Evolutionary conservation across 2,113 vertebrate genomes (phyloP).

Genomic region (Elgaria multicarinata): DNA sequence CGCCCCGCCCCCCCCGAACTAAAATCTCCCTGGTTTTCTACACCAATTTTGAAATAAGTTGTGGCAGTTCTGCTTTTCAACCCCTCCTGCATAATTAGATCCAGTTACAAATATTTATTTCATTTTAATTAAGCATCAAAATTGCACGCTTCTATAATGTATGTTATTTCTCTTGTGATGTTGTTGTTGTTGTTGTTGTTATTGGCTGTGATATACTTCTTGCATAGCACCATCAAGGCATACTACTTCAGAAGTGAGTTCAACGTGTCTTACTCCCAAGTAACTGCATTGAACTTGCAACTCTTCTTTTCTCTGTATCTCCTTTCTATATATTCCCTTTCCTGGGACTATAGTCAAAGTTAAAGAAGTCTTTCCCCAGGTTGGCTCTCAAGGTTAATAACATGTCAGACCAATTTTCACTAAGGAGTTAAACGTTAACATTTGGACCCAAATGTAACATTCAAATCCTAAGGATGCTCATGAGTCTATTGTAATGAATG

Average conservation of each 20-base stretch:
- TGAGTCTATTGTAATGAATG: neutral
- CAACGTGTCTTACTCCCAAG: neutral
- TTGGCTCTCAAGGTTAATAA: conserved; percentile 63
- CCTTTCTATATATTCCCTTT: conserved; percentile 68
- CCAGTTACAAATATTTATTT: conserved; percentile 60
- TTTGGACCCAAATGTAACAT: neutral
- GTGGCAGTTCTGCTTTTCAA: conserved; percentile 25
- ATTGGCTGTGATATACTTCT: conserved; percentile 42
- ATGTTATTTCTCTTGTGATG: conserved; percentile 53
- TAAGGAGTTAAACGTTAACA: conserved; percentile 62
- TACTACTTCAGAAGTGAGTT: neutral
- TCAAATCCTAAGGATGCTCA: neutral
- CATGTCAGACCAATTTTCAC: conserved; percentile 68
- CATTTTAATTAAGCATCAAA: conserved; percentile 55
- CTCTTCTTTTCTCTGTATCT: conserved; percentile 55
- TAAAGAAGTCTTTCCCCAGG: conserved; percentile 34
- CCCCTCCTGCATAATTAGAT: conserved; percentile 55
- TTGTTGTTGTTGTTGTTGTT: neutral
- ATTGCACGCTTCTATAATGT: too few relatives aligned
- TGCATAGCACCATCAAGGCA: neutral
- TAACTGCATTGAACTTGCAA: neutral
- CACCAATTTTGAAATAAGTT: conserved; percentile 37
- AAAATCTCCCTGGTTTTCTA: conserved; percentile 37
- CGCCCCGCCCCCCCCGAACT: neutral
- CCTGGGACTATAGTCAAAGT: conserved; percentile 64